A percentile compares a stretch with the other conserved stretches of the same genome.
phyloP scores from a whole-genome alignment of 2,888 invertebrate species.

The Luffia ferchaultella region DNA sequence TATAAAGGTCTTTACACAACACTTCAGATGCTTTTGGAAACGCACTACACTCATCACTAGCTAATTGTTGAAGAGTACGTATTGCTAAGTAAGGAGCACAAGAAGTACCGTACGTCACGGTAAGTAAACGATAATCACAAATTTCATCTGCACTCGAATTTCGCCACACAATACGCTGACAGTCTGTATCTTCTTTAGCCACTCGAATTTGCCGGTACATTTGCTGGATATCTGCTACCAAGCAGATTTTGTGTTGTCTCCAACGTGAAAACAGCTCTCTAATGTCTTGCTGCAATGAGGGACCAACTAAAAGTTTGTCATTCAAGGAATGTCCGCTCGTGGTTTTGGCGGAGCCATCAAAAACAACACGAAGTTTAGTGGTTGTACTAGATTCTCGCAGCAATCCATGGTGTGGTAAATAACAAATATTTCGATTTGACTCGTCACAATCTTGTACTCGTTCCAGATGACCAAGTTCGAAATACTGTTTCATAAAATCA shows the following conservation, averaged over 20 bases:
- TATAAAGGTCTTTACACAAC: neutral
- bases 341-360: constrained; percentile 6
- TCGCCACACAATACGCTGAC: constrained; percentile 12
- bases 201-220: constrained; percentile 11
- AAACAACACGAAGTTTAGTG: constrained; percentile 10
- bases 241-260: constrained; percentile 8
- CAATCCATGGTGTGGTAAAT: constrained; percentile 10
- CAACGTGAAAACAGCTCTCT: constrained; percentile 7
- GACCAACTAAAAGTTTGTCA: constrained; percentile 2
- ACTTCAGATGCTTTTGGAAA: neutral
- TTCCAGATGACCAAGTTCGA: neutral
- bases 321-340: constrained; percentile 7
- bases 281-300: constrained; percentile 2
- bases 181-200: constrained; percentile 5
- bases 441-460: neutral
- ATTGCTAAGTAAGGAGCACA: neutral
- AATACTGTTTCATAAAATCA: neutral
- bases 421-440: neutral
- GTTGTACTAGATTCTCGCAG: constrained; percentile 7
- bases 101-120: neutral
- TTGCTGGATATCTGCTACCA: constrained; percentile 9
- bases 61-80: neutral
- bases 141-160: constrained; percentile 1
- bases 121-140: neutral
- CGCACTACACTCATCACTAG: neutral